Evolutionary conservation across 2,888 invertebrate genomes (phyloP), one percentile per base, ranked within the genome.

Genomic region (Fissipunctia ypsillon): DNA sequence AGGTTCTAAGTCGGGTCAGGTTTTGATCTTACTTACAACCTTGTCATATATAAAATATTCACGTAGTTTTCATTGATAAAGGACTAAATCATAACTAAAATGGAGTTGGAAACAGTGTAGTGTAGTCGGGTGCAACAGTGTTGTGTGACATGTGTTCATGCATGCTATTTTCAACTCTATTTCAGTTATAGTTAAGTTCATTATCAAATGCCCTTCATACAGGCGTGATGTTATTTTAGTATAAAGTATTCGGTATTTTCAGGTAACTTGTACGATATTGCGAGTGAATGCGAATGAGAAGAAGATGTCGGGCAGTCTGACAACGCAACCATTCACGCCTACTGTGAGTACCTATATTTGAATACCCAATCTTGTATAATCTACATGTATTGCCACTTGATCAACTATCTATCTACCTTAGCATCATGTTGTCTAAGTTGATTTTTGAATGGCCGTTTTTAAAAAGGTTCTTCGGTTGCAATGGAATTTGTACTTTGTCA

Each of bases 231-330:
- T 2, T 19, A 41, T 72, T 2, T 22, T 16, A 59, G 22, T 54
- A 12, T 31, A 74, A 43, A 43, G 16, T 4, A 19, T 16, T 60
- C 59, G 52, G 41, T 60, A 3, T 66, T 91, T 90, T 59, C 87
- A 97, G 97, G 95, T 97, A 6, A 96, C 93, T 59, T 96, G 96
- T 76, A 96, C 96, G 19, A 93, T 97, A 76, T 71, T 96, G 28
- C 90, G 84, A 52, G 92, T 94, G 9, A 91, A 94, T 57, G 84
- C 90, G 0, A 91, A 93, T 59, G 84, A 89, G 4, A 92, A 93
- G 75, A 96, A 93, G 85, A 92, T 97, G 88, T 87, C 90, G 1
- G 95, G 96, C 45, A 96, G 96, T 71, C 90, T 97, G 25, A 92
- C 85, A 2, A 92, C 92, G 0, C 83, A 84, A 6, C 94, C 95